Percentiles rank a stretch among this genome's conserved stretches.
These are phyloP conservation scores for Paratilapia polleni DNA, from an alignment of 2,113 vertebrate genomes.

Conservation along the genomic window DNA sequence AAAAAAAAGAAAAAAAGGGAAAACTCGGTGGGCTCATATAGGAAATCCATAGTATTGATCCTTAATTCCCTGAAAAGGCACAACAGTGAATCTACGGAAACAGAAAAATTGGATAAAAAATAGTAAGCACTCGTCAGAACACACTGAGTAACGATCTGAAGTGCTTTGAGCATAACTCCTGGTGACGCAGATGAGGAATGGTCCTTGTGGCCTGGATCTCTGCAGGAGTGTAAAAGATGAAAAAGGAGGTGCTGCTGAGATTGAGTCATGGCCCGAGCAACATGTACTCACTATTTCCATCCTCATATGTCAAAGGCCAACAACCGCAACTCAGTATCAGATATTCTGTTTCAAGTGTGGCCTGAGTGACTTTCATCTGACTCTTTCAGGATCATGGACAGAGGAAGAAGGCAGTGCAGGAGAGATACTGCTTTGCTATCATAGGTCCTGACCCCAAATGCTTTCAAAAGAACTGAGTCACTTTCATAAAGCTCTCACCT, in stretches of 20 bases:
- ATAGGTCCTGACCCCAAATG: background rate
- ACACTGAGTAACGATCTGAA: constrained; percentile 5
- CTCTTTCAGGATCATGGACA: background rate
- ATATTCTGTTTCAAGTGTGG: constrained; percentile 71
- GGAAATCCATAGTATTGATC: constrained; percentile 66
- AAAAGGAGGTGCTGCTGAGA: constrained; percentile 47
- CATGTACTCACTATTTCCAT: background rate
- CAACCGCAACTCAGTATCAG: constrained; percentile 30
- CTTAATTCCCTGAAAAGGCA: constrained; percentile 46
- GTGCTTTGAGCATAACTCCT: constrained; percentile 26
- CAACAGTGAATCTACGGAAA: constrained; percentile 39
- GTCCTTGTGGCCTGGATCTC: constrained; percentile 3
- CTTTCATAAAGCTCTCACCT: background rate
- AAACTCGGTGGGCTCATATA: background rate
- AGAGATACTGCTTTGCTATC: background rate
- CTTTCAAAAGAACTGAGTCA: background rate
- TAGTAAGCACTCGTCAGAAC: constrained; percentile 15
- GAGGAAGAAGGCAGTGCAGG: background rate
- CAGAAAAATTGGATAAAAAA: constrained; percentile 7
- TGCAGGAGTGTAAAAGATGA: constrained; percentile 45
- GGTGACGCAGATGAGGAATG: background rate
- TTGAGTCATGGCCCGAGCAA: constrained; percentile 10
- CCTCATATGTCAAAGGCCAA: constrained; percentile 52
- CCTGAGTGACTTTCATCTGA: constrained; percentile 60
- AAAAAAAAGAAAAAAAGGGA: background rate